phyloP scores from a whole-genome alignment of 2,797 vertebrate species.

The Lateolabrax maculatus region DNA sequence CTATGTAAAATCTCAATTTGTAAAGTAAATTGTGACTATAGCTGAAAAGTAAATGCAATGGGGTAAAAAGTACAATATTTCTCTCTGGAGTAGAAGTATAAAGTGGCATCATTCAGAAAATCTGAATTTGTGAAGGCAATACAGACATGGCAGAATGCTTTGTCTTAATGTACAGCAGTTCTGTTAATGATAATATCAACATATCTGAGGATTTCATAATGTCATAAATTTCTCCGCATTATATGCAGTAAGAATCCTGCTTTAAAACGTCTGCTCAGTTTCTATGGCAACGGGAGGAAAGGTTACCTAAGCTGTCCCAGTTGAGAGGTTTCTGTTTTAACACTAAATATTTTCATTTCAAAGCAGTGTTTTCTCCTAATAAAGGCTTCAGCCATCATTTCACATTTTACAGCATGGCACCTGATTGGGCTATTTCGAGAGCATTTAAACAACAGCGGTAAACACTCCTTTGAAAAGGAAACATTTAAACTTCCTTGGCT shows the following conservation, averaged over 20 bases:
- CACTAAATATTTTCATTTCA: slow-evolving; percentile 51
- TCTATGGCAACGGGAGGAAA: slow-evolving; percentile 71
- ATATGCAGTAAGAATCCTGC: slow-evolving; percentile 38
- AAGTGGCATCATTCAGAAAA: background rate
- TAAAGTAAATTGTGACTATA: background rate
- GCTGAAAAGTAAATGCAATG: background rate
- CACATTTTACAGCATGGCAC: slow-evolving; percentile 14
- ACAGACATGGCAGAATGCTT: background rate
- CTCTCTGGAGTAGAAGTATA: background rate
- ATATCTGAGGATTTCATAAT: slow-evolving; percentile 20
- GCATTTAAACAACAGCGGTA: background rate
- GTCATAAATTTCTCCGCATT: slow-evolving; percentile 8
- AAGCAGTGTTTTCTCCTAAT: slow-evolving; percentile 16
- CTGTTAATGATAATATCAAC: background rate
- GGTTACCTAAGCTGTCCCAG: slow-evolving; percentile 49
- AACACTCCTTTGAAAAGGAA: slow-evolving; percentile 17
- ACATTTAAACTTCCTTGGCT: slow-evolving; percentile 36
- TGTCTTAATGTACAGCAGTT: background rate
- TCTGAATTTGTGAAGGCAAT: background rate
- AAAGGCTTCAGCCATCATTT: slow-evolving; percentile 26
- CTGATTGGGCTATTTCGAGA: slow-evolving; percentile 1
- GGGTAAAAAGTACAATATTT: background rate
- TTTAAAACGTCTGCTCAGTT: slow-evolving; percentile 63
- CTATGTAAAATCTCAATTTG: background rate
- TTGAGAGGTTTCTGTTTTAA: slow-evolving; percentile 52